Evolutionary conservation across 2,888 invertebrate species (phyloP), one percentile per base, ranked within the genome.

Genomic region (Vandiemenella viatica): DNA sequence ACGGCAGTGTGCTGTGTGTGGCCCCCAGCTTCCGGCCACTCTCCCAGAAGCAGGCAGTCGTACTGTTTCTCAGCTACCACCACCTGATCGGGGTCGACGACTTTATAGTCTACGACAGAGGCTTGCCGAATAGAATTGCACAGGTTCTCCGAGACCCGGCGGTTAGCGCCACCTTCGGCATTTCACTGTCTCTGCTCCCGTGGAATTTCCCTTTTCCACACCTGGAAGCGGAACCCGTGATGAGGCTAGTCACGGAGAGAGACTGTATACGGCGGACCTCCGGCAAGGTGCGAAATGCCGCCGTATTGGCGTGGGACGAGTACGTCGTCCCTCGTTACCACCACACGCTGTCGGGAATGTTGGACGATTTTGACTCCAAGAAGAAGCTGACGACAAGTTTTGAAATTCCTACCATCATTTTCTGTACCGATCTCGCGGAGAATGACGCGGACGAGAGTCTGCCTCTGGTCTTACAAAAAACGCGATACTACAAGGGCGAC

Each of bases 61-160:
- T 80, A 46, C 77, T 79, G 58, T 83, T 81, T 58, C 59, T 83
- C 42, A 75, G 77, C 19, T 80, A 75, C 59, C 80, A 83, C 55
- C 73, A 75, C 56, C 66, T 79, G 57, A 70, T 82, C 61, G 81
- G 81, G 2, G 69, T 81, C 2, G 70, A 76, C 56, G 71, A 75
- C 54, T 82, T 80, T 58, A 70, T 80, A 42, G 71, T 80, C 52
- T 83, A 82, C 58, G 76, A 79, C 55, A 74, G 64, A 55, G 70
- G 70, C 50, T 64, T 74, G 26, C 67, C 72, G 1, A 65, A 67
- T 57, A 59, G 61, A 48, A 62, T 73, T 32, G 63, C 66, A 40
- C 63, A 65, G 48, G 58, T 65, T 15, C 52, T 74, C 7, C 65
- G 62, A 52, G 66, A 66, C 53, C 56, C 70, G 38, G 61, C 67